A percentile compares a stretch with the other conserved stretches of the same genome.
phyloP scores from a whole-genome alignment of 2,113 vertebrate genomes.

The Stegastes partitus region DNA sequence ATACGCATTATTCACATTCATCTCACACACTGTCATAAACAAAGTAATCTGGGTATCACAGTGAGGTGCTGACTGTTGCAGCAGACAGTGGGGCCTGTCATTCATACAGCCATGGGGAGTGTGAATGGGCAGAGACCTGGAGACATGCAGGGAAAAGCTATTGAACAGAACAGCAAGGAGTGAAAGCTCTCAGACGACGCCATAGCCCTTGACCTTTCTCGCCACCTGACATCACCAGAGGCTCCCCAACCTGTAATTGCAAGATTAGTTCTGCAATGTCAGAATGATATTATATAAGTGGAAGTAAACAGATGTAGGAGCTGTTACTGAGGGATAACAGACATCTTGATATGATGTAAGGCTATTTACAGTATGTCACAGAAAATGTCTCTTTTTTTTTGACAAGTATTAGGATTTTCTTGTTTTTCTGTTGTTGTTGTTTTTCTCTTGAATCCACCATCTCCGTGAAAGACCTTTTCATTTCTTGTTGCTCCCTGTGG shows the following conservation, averaged over 20 bases:
- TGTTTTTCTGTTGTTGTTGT: neutral
- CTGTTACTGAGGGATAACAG: neutral
- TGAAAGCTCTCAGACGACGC: slow-evolving; percentile 32
- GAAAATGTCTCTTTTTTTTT: slow-evolving; percentile 5
- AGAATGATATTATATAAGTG: slow-evolving; percentile 28
- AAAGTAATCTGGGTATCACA: slow-evolving; percentile 56
- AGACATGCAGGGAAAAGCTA: slow-evolving; percentile 53
- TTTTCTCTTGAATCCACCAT: slow-evolving; percentile 3
- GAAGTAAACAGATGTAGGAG: neutral
- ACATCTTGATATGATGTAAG: slow-evolving; percentile 4
- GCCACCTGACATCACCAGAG: slow-evolving; percentile 34
- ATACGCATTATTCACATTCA: slow-evolving; percentile 44
- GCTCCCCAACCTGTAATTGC: slow-evolving; percentile 29
- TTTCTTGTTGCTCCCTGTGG: slow-evolving; percentile 44
- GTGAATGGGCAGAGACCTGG: slow-evolving; percentile 37
- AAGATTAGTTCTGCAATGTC: slow-evolving; percentile 51
- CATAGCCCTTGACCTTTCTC: slow-evolving; percentile 55
- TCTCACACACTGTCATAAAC: slow-evolving; percentile 44
- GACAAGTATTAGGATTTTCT: neutral
- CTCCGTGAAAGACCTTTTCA: slow-evolving; percentile 28
- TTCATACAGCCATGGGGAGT: slow-evolving; percentile 42
- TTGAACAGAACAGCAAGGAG: slow-evolving; percentile 60
- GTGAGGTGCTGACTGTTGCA: slow-evolving; percentile 45
- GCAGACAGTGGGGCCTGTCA: slow-evolving; percentile 50
- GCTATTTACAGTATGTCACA: neutral